Evolutionary conservation across 2,113 vertebrate genomes (phyloP).

Genomic region (Castor canadensis): DNA sequence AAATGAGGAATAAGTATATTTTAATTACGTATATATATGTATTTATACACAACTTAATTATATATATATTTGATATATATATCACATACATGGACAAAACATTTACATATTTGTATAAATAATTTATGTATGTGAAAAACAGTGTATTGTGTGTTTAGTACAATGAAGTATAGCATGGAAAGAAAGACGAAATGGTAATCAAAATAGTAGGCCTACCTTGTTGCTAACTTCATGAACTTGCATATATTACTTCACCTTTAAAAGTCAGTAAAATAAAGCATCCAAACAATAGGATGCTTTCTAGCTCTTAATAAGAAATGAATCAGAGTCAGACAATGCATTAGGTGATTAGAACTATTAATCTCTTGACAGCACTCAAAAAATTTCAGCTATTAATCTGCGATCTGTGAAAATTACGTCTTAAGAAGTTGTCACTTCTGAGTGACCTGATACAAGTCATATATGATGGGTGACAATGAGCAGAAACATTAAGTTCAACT

Average conservation of each 20-base stretch:
- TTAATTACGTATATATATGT: not conserved
- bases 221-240: not conserved
- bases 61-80: no score
- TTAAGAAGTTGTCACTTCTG: not conserved
- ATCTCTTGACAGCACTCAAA: not conserved
- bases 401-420: constrained; percentile 5
- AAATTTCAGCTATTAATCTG: not conserved
- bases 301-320: constrained; percentile 29
- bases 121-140: not conserved
- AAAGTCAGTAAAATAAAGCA: constrained; percentile 32
- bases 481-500: not conserved
- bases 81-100: no score
- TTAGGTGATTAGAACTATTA: not conserved
- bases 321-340: not conserved
- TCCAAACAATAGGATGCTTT: not conserved
- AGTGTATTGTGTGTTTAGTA: not conserved
- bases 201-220: not conserved
- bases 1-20: not conserved
- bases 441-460: not conserved
- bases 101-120: not conserved
- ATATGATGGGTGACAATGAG: not conserved
- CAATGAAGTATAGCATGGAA: not conserved
- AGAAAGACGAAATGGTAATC: not conserved
- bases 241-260: not conserved
- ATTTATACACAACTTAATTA: no score